Percentiles rank a stretch among this genome's conserved stretches.
These are phyloP conservation scores for Dicycla oo DNA, from an alignment of 2,888 invertebrate genomes.

Conservation along the genomic window DNA sequence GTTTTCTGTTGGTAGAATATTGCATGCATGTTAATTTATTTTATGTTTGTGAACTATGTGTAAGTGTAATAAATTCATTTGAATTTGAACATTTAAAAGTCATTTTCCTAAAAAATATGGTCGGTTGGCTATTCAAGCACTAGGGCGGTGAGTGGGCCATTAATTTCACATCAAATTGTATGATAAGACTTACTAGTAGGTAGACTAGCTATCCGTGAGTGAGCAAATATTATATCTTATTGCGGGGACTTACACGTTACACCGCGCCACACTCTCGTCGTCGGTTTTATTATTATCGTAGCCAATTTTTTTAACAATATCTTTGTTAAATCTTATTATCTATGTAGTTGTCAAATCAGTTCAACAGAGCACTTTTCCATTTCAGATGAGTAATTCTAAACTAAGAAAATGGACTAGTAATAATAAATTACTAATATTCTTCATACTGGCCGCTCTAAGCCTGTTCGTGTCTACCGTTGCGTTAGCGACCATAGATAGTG, in stretches of 20 bases:
- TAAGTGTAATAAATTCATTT: too few relatives aligned
- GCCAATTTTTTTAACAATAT: too few relatives aligned
- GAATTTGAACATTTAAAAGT: too few relatives aligned
- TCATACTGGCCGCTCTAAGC: constrained; percentile 76
- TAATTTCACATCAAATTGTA: not conserved
- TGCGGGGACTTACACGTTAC: not conserved
- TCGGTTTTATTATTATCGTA: too few relatives aligned
- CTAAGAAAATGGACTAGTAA: constrained; percentile 65
- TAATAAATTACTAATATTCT: constrained; percentile 79
- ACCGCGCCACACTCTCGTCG: not conserved
- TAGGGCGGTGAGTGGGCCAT: too few relatives aligned
- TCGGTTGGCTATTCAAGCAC: too few relatives aligned
- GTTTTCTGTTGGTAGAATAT: too few relatives aligned
- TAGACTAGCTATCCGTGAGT: not conserved
- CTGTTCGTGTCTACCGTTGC: constrained; percentile 89
- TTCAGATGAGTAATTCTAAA: constrained; percentile 56
- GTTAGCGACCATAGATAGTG: constrained; percentile 75
- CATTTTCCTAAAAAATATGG: too few relatives aligned
- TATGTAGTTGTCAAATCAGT: not conserved
- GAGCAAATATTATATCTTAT: not conserved
- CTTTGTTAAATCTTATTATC: too few relatives aligned
- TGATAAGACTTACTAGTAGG: not conserved
- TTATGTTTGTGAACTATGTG: too few relatives aligned
- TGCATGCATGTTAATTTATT: too few relatives aligned
- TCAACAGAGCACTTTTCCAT: constrained; percentile 2